Conservation (phyloP, 2,113 vertebrate species). For the Motacilla tschutschensis region DNA sequence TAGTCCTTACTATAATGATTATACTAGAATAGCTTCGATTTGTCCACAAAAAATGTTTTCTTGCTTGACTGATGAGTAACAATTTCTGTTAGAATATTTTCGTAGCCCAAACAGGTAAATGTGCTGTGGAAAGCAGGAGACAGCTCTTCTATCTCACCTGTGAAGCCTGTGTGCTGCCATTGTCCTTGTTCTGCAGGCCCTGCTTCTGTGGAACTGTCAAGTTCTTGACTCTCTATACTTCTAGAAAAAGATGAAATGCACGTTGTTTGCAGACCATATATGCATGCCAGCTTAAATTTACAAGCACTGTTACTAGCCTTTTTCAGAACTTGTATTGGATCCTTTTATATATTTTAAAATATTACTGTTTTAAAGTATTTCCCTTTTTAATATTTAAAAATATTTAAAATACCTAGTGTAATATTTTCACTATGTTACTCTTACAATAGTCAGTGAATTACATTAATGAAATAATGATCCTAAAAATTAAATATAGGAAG, state of each 20-base stretch:
- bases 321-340: neutral
- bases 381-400: neutral
- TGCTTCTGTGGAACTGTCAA: neutral
- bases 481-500: neutral
- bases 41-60: neutral
- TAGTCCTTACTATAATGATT: neutral
- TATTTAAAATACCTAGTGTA: neutral
- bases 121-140: neutral
- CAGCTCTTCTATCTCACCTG: neutral
- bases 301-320: neutral
- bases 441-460: neutral
- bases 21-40: neutral
- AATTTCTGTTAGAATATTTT: neutral
- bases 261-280: neutral
- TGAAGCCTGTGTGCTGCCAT: neutral
- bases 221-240: neutral
- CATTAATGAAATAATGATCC: neutral
- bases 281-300: neutral
- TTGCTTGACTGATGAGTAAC: neutral
- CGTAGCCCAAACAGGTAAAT: neutral
- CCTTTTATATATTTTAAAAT: neutral
- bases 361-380: neutral
- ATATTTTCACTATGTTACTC: neutral
- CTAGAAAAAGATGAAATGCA: neutral
- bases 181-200: neutral